These are phyloP conservation scores for Zosterops borbonicus DNA, from an alignment of 2,113 vertebrate species.

Conservation along the genomic window DNA sequence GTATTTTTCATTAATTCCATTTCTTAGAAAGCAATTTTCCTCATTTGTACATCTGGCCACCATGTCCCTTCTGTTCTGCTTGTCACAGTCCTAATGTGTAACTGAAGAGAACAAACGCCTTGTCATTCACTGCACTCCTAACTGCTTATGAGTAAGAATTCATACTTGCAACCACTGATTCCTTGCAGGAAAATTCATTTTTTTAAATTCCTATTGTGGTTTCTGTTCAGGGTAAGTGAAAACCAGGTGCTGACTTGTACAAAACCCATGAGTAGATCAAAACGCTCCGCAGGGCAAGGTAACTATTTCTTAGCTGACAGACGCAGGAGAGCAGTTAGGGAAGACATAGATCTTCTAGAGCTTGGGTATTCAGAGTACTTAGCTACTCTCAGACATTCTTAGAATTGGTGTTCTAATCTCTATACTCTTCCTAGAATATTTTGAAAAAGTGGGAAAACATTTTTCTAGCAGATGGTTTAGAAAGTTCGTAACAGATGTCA, in stretches of 20 bases:
- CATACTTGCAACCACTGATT: background rate
- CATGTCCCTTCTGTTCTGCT: background rate
- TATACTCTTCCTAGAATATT: background rate
- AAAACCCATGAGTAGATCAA: background rate
- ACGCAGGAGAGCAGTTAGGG: background rate
- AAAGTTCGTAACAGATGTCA: background rate
- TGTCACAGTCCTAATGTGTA: background rate
- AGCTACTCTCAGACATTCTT: background rate
- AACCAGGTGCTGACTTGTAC: background rate
- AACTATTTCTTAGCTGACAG: background rate
- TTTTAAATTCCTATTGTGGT: background rate
- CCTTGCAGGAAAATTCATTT: background rate
- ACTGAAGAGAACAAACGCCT: background rate
- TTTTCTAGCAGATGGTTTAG: background rate
- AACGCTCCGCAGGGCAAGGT: background rate
- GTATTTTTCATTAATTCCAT: background rate
- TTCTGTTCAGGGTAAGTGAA: background rate
- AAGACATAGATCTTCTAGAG: background rate
- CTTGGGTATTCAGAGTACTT: background rate
- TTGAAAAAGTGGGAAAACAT: background rate
- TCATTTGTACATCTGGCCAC: background rate
- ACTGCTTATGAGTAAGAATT: background rate
- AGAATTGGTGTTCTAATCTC: background rate
- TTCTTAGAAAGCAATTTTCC: background rate
- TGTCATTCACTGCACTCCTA: background rate